Evolutionary conservation across 1,140 invertebrate genomes (phyloP), one percentile per base, ranked within the genome.

Genomic region (Macrosteles quadrilineatus): DNA sequence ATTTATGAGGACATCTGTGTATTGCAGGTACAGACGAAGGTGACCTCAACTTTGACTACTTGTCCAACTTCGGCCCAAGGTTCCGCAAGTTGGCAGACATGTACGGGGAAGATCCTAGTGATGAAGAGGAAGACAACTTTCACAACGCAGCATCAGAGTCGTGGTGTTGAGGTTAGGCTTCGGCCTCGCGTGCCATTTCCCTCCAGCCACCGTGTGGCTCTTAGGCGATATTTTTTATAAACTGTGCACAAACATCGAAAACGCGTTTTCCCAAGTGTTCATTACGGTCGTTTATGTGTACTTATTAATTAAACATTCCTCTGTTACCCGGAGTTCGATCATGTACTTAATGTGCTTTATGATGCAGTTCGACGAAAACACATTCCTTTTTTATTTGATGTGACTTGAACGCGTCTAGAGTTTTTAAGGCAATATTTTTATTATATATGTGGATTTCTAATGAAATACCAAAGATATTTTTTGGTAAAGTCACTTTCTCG

Each of bases 61-160:
- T 99, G 73, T 96, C 96, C 30, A 94, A 94, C 77, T 98, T 98
- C 82, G 97, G 97, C 32, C 96, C 96, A 36, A 86, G 96, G 68
- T 99, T 99, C 86, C 89, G 95, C 73, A 98, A 98, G 78, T 83
- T 99, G 66, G 96, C 97, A 9, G 94, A 98, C 77, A 98, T 99
- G 95, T 99, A 98, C 80, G 95, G 94, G 17, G 92, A 95, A 77
- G 91, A 93, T 72, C 91, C 93, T 17, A 92, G 90, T 75, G 93
- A 95, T 76, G 90, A 91, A 57, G 88, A 89, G 53, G 87, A 87
- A 71, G 86, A 88, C 73, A 85, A 86, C 57, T 88, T 87, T 14
- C 87, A 87, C 66, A 89, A 89, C 76, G 77, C 82, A 9, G 80
- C 83, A 32, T 85, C 83, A 68, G 90, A 91, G 78, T 90, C 88